Base-by-base conservation (phyloP, 2,888 invertebrate genomes). In the Hymenopus coronatus region DNA sequence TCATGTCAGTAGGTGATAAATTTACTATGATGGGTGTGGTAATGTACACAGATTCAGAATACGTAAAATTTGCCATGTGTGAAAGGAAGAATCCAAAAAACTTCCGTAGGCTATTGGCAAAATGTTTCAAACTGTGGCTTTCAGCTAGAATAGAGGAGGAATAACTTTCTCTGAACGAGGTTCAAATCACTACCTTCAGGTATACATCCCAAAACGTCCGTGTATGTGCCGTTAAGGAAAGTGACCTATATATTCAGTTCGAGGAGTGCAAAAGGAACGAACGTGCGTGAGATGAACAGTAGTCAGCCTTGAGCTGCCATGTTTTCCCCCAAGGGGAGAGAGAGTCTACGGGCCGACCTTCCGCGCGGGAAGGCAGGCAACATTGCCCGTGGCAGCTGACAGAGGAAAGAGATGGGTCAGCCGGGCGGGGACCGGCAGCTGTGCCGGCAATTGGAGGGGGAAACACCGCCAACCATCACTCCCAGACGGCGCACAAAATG, bases 221-320 rank as follows among this genome's bases (percentile, higher is more conserved):
- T 33, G 54, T 15, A 54, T 54, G 1, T 3, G 54, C 54, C 25
- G 54, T 25, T 25, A 25, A 70, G 25, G 54, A 70, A 70, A 15
- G 25, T 70, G 25, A 25, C 54, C 54, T 70, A 70, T 70, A 70
- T 70, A 70, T 70, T 70, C 54, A 70, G 54, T 70, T 70, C 25
- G 54, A 14, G 54, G 54, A 70, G 54, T 70, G 54, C 54, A 70
- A 70, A 25, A 70, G 54, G 25, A 70, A 70, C 54, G 54, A 70
- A 70, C 54, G 54, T 70, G 54, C 6, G 54, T 25, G 54, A 70
- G 20, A 86, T 30, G 81, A 25, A 81, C 28, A 28, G 14, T 28
- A 86, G 46, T 15, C n/a, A 87, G 87, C 87, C 87, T 87, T 87
- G 87, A 87, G 87, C 87, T 87, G 87, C 87, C 87, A 87, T 87